Evolutionary conservation across 2,113 vertebrate species (phyloP).

Genomic region (Poecile atricapillus): DNA sequence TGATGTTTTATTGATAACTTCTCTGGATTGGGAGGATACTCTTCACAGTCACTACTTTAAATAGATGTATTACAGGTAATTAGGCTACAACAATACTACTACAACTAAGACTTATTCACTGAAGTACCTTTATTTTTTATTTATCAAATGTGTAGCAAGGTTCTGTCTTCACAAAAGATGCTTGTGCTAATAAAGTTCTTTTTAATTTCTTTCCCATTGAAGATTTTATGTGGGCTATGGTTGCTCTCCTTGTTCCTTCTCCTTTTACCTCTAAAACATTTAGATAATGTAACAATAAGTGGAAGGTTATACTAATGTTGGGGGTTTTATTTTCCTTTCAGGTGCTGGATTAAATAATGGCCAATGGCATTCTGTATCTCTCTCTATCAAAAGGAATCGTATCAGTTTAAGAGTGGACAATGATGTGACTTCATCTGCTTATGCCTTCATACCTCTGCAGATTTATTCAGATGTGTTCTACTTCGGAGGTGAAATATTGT

Average conservation of each 20-base stretch:
- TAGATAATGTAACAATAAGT: not conserved
- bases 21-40: not conserved
- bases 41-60: not conserved
- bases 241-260: not conserved
- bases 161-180: not conserved
- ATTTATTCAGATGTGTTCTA: slow-evolving; percentile 73
- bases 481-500: slow-evolving; percentile 82
- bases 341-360: slow-evolving; percentile 85
- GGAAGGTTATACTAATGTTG: not conserved
- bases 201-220: not conserved
- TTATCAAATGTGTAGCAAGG: not conserved
- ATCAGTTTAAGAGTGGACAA: slow-evolving; percentile 79
- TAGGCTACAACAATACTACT: not conserved
- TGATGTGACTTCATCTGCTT: slow-evolving; percentile 58
- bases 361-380: slow-evolving; percentile 87
- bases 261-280: not conserved
- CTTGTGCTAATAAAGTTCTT: not conserved
- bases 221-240: not conserved
- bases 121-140: not conserved
- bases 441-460: slow-evolving; percentile 68
- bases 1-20: not conserved
- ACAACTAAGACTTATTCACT: not conserved
- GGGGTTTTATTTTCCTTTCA: slow-evolving; percentile 27
- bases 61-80: not conserved
- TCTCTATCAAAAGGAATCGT: slow-evolving; percentile 76